Base-by-base conservation (phyloP, 2,113 vertebrate species). In the Lagopus muta region DNA sequence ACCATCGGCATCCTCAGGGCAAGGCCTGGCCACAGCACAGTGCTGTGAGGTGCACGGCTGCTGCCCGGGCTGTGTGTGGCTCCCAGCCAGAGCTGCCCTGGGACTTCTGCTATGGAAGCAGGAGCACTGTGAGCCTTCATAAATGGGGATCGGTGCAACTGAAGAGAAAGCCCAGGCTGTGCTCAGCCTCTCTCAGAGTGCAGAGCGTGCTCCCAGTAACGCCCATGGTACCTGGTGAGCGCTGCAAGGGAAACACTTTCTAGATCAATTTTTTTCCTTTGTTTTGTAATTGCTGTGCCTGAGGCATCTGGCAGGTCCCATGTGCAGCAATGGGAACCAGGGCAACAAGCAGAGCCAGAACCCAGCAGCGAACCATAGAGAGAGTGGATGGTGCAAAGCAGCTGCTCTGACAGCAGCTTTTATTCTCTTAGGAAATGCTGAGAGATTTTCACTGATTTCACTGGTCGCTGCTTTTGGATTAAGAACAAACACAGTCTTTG, bases 271-370 rank as follows among this genome's bases (percentile, higher is more conserved):
- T 28, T 80, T 47, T 42, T 13, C 21, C 25, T 36, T 38, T 32
- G 18, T 61, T 74, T 47, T 70, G 71, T 52, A 38, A 34, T 5
- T 25, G 48, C 40, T 21, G 47, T 55, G 55, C 48, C 1, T 1
- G 71, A 40, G 55, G 62, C 62, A 34, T 21, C 55, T 11, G 87
- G 48, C 36, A 36, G 48, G 28, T 24, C 55, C 50, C 3, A 13
- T 4, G 20, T 2, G n/a, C 1, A 2, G 30, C 18, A 43, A 15
- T 4, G 6, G 57, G 36, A 64, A 24, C 21, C 8, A 0, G 6
- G 62, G 64, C 43, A 16, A 11, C 8, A 22, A 12, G 61, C 24
- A 62, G 34, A 69, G 75, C 58, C 65, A 60, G 64, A 50, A 38
- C n/a, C 45, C 48, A 28, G 11, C 17, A 6, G 70, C 13, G 19